Evolutionary conservation across 2,888 invertebrate genomes (phyloP).

Genomic region (Mechanitis mazaeus): DNA sequence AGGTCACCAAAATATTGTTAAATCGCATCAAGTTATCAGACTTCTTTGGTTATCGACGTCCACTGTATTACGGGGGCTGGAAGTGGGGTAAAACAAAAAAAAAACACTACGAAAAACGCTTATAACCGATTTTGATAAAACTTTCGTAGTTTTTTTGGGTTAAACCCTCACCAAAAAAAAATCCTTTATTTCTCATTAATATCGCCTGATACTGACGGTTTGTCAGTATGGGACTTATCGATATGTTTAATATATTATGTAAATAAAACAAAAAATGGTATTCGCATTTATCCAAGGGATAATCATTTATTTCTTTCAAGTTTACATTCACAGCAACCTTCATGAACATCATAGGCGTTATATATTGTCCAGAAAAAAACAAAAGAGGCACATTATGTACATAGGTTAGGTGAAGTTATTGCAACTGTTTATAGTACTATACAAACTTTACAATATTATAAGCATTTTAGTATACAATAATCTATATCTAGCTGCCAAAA

Average conservation of each 20-base stretch:
- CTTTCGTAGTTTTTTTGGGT: too few relatives aligned
- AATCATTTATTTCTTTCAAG: slow-evolving; percentile 66
- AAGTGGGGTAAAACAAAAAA: too few relatives aligned
- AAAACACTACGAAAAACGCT: too few relatives aligned
- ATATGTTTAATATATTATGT: neutral
- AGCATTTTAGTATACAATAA: slow-evolving; percentile 48
- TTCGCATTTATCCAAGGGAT: slow-evolving; percentile 70
- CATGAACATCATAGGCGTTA: slow-evolving; percentile 69
- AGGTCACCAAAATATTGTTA: too few relatives aligned
- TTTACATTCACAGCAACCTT: slow-evolving; percentile 69
- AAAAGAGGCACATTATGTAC: slow-evolving; percentile 65
- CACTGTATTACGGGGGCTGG: too few relatives aligned
- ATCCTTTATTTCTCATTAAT: too few relatives aligned
- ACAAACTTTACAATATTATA: slow-evolving; percentile 65
- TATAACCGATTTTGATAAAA: too few relatives aligned
- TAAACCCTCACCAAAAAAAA: too few relatives aligned
- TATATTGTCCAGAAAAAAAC: slow-evolving; percentile 64
- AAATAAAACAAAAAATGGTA: slow-evolving; percentile 65
- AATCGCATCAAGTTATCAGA: too few relatives aligned
- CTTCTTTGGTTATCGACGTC: too few relatives aligned
- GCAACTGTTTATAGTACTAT: slow-evolving; percentile 67
- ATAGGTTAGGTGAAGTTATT: slow-evolving; percentile 52
- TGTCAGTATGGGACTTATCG: too few relatives aligned
- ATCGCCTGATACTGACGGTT: too few relatives aligned
- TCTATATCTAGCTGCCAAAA: slow-evolving; percentile 37